Percentiles rank a stretch among this genome's conserved stretches.
Conservation (phyloP, 2,888 invertebrate species). For the Ormyrus pomaceus region DNA sequence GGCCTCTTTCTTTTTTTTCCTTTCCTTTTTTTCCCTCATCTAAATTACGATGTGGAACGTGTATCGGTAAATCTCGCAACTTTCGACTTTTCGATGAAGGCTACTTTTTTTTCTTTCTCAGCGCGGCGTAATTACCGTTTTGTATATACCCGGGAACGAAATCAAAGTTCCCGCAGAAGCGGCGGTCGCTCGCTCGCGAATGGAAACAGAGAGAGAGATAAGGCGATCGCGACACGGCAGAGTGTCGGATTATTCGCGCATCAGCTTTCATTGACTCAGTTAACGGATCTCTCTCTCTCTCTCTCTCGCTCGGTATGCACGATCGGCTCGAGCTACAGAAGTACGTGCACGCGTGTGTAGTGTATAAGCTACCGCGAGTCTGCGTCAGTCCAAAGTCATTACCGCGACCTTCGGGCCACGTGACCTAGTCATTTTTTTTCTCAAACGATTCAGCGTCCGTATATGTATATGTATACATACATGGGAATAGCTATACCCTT, state of each 20-base stretch:
- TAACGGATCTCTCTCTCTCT: constrained; percentile 24
- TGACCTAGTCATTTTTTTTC: neutral
- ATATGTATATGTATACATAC: too few species aligned
- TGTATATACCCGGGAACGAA: too few species aligned
- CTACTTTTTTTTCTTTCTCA: too few species aligned
- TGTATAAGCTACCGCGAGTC: neutral
- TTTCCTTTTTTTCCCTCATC: too few species aligned
- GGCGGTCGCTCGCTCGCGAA: neutral
- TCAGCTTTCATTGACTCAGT: constrained; percentile 48
- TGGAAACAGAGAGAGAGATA: neutral
- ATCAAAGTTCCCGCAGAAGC: neutral
- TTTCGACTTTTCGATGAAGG: too few species aligned
- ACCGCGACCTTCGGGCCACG: constrained; percentile 33
- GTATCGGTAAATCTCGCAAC: too few species aligned
- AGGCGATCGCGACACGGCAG: constrained; percentile 18
- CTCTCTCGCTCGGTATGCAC: neutral
- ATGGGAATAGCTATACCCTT: too few species aligned
- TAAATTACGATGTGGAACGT: too few species aligned
- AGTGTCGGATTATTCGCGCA: constrained; percentile 45
- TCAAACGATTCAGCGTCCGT: too few species aligned
- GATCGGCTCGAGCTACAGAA: neutral
- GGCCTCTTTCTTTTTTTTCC: too few species aligned
- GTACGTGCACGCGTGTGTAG: neutral
- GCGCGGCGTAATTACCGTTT: neutral
- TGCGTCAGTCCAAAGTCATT: constrained; percentile 24